Percentiles rank a stretch among this genome's conserved stretches.
Evolutionary conservation across 37 sponge, comb jelly and placozoan species (phyloP).

Genomic region (Spongilla lacustris): DNA sequence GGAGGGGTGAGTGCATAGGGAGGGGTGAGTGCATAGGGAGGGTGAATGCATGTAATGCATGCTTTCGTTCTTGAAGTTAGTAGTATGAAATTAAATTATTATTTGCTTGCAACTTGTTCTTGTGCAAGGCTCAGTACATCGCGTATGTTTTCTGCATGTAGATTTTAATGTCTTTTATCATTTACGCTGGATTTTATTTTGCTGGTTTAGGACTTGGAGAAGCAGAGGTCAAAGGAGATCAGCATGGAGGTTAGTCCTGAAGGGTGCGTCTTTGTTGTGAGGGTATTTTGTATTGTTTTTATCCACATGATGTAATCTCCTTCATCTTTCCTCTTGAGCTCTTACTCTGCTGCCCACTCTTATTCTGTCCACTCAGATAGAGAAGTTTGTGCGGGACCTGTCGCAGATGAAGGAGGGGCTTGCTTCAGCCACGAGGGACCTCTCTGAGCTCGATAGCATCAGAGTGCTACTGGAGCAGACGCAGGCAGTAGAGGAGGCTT

Average conservation of each 20-base stretch:
- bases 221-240: background rate
- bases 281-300: background rate
- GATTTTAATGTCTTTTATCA: too few species aligned
- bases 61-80: too few species aligned
- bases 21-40: too few species aligned
- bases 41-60: too few species aligned
- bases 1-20: too few species aligned
- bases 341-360: too few species aligned
- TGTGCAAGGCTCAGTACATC: too few species aligned
- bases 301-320: background rate
- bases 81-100: too few species aligned
- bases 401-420: background rate
- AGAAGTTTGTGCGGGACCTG: background rate
- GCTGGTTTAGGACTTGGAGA: background rate
- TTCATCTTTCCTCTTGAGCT: background rate
- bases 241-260: background rate
- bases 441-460: background rate
- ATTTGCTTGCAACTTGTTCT: too few species aligned
- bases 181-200: too few species aligned
- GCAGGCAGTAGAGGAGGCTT: background rate
- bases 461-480: background rate
- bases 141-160: too few species aligned
- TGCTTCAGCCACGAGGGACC: background rate
- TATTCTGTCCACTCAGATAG: background rate
- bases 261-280: background rate